Evolutionary conservation across 2,113 vertebrate species (phyloP).

Genomic region (Scalopus aquaticus): DNA sequence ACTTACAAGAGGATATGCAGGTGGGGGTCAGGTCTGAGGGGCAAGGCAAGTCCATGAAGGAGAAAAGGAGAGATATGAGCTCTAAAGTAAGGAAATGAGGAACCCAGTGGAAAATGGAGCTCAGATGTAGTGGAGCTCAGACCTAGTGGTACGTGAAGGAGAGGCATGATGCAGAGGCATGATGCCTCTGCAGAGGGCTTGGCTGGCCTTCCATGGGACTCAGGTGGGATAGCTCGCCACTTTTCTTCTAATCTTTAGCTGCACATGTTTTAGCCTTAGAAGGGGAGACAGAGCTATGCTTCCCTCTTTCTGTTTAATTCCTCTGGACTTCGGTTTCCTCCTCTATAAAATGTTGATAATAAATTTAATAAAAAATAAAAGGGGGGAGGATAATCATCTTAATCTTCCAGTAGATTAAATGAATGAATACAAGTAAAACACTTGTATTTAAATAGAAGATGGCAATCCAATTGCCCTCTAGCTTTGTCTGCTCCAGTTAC

Average conservation of each 20-base stretch:
- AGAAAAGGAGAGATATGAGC: background rate
- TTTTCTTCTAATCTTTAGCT: background rate
- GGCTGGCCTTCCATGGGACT: background rate
- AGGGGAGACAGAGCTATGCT: background rate
- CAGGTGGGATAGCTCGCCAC: too few relatives aligned
- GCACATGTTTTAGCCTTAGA: background rate
- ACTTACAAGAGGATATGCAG: too few relatives aligned
- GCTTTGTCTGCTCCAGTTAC: background rate
- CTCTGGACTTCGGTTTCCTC: background rate
- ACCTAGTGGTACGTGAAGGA: background rate
- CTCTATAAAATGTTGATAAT: background rate
- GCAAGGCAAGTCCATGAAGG: background rate
- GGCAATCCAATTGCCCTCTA: background rate
- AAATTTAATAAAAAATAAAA: background rate
- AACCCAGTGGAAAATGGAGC: background rate
- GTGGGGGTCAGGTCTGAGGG: background rate
- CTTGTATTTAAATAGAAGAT: background rate
- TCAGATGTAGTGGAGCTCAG: background rate
- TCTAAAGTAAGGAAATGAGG: background rate
- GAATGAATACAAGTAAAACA: background rate
- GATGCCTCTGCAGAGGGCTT: background rate
- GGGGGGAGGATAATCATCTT: background rate
- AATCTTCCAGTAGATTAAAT: background rate
- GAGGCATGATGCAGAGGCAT: too few relatives aligned
- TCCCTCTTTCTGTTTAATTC: background rate